phyloP scores from a whole-genome alignment of 92 coral and sea anemone species.

The Zoanthus sociatus region DNA sequence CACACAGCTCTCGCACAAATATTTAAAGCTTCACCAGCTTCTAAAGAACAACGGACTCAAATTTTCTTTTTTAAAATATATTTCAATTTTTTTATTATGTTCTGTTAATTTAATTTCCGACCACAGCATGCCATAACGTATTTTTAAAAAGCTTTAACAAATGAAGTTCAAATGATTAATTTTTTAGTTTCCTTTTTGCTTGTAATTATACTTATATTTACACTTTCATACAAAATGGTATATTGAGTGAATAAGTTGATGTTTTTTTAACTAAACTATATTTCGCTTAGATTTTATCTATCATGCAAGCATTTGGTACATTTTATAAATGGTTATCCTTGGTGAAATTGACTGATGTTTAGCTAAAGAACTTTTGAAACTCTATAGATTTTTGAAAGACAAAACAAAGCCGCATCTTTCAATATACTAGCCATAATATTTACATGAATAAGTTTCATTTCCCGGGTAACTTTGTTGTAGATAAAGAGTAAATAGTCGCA shows the following conservation, averaged over 20 bases:
- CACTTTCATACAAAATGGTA: neutral
- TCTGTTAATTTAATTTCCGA: conserved; percentile 38
- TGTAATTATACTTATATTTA: conserved; percentile 21
- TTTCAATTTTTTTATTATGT: conserved; percentile 29
- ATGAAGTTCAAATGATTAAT: conserved; percentile 14
- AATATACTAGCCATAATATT: conserved; percentile 36
- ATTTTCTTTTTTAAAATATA: neutral
- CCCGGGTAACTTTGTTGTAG: neutral
- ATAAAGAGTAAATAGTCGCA: conserved; percentile 1
- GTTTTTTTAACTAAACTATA: neutral
- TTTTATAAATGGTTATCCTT: neutral
- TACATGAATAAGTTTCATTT: conserved; percentile 3
- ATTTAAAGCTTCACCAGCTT: neutral
- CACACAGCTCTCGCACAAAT: neutral
- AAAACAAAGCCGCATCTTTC: conserved; percentile 10
- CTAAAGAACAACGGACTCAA: neutral
- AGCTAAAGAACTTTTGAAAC: neutral
- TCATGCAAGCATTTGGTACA: neutral
- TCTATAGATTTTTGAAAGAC: neutral
- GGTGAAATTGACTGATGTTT: neutral
- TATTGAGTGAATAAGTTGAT: neutral
- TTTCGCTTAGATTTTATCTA: neutral
- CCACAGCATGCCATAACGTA: conserved; percentile 24
- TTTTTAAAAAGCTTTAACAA: conserved; percentile 20
- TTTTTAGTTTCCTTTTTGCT: neutral